Conservation (phyloP, 2,113 vertebrate species). For the Okapia johnstoni region DNA sequence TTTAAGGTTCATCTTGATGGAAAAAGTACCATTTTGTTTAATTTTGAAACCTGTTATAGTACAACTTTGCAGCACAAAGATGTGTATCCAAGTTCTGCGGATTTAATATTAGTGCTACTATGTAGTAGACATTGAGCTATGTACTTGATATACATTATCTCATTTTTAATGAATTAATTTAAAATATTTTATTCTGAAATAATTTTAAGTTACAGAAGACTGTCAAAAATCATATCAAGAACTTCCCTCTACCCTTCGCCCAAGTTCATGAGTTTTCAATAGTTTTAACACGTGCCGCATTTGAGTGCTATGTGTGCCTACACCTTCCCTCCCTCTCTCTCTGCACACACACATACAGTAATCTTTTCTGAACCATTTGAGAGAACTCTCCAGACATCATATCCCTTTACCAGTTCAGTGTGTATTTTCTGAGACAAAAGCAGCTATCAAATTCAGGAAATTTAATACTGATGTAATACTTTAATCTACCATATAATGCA, state of each 20-base stretch:
- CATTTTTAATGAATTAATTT: not conserved
- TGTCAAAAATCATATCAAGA: not conserved
- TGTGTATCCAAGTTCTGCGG: not conserved
- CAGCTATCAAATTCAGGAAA: not conserved
- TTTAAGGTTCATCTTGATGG: not conserved
- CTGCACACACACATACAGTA: not conserved
- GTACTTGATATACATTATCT: not conserved
- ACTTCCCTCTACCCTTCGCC: not conserved
- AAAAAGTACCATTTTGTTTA: not conserved
- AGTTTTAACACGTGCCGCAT: not conserved
- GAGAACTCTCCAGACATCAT: not conserved
- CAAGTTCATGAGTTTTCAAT: not conserved
- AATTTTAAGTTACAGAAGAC: not conserved
- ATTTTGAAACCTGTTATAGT: not conserved
- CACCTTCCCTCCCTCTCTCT: not conserved
- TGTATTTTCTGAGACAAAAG: not conserved
- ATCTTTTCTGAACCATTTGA: not conserved
- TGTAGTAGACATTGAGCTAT: not conserved
- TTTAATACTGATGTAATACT: not conserved
- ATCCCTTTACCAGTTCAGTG: not conserved
- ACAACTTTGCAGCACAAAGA: not conserved
- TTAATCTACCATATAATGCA: not conserved
- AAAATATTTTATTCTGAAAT: not conserved
- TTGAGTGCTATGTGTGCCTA: fast-evolving
- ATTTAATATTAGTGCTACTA: not conserved